Evolutionary conservation across 1,140 invertebrate species (phyloP), one percentile per base, ranked within the genome.

Genomic region (Zaprionus ghesquierei): DNA sequence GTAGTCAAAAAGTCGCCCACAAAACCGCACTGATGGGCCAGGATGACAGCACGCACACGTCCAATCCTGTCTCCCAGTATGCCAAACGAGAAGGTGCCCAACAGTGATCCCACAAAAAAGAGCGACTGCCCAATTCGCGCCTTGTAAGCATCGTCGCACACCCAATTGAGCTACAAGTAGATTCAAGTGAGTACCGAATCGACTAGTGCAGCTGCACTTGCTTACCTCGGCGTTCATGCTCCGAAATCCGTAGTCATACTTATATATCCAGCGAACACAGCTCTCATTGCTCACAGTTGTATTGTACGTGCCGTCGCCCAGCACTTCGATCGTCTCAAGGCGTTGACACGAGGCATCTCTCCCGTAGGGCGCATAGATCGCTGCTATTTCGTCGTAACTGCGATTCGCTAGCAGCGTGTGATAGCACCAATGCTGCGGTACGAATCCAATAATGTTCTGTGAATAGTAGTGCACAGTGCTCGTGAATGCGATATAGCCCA

Each of bases 21-120:
- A 51, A 94, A 92, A 1, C 93, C 93, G 3, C 94, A 75, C 13
- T 93, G 69, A 75, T 94, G 93, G 23, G 93, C 91, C 15, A 93
- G 56, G 12, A 94, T 92, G 1, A 95, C 87, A 3, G 93, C 92
- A 1, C 93, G 93, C 15, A 94, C 90, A 20, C 94, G 89, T 6
- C 94, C 94, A 13, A 93, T 92, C 3, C 89, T 81, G 77, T 95
- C 94, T 2, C 94, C 93, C 49, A 94, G 77, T 59, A 93, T 81
- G 12, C 94, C 94, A 49, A 94, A 92, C 5, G 91, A 61, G 3
- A 94, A 81, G 31, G 93, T 93, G 18, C 94, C 94, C 15, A 94
- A 25, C 1, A 94, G 90, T 2, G 93, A 93, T 9, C 94, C 94
- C 23, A 93, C 81, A 77, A 94, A 94, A 82, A 94, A 95, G 4